phyloP scores from a whole-genome alignment of 2,797 vertebrate species.

The Sarcophilus harrisii region DNA sequence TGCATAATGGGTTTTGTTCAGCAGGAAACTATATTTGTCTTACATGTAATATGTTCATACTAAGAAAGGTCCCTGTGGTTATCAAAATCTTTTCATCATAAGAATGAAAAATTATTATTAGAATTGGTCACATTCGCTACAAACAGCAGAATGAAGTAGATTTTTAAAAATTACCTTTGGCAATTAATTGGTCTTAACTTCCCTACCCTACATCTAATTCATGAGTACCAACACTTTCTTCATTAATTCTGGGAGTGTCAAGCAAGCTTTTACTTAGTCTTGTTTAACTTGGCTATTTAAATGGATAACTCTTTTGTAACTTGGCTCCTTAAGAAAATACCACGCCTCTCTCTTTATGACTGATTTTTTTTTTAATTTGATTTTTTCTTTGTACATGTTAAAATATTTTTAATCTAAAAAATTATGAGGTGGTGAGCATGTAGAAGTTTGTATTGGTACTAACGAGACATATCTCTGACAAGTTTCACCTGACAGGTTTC shows the following conservation, averaged over 20 bases:
- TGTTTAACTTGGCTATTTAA: constrained; percentile 29
- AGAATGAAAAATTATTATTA: neutral
- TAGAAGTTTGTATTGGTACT: constrained; percentile 19
- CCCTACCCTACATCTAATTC: constrained; percentile 16
- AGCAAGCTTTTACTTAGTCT: constrained; percentile 10
- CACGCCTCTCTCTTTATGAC: neutral
- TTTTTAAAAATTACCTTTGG: constrained; percentile 44
- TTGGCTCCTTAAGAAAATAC: constrained; percentile 47
- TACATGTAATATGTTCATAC: constrained; percentile 2
- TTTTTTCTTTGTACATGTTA: neutral
- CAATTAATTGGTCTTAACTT: constrained; percentile 32
- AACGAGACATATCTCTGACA: constrained; percentile 54
- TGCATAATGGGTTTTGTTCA: neutral
- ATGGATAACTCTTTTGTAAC: constrained; percentile 39
- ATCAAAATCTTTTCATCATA: constrained; percentile 34
- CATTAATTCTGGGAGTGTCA: constrained; percentile 38
- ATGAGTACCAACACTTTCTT: constrained; percentile 43
- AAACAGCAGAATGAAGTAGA: constrained; percentile 2
- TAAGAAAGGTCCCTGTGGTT: neutral
- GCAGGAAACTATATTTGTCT: neutral
- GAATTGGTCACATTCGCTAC: constrained; percentile 34
- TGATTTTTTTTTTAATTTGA: constrained; percentile 40
- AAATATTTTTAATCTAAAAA: constrained; percentile 31
- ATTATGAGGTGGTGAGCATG: constrained; percentile 54
- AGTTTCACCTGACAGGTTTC: constrained; percentile 50